Conservation (phyloP, 2,888 invertebrate genomes). For the Ypsolopha scabrella region DNA sequence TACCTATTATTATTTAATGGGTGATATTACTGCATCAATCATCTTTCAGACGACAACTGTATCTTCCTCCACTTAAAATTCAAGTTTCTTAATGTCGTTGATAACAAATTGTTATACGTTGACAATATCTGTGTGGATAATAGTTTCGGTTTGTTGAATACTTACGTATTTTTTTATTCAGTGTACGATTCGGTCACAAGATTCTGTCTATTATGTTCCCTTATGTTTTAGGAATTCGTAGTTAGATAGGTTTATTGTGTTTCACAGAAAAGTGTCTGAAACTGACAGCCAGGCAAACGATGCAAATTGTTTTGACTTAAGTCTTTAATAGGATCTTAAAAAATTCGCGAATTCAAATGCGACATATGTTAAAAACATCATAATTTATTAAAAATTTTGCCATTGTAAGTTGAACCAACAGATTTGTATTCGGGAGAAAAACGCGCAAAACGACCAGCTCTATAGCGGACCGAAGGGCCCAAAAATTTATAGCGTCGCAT, state of each 20-base stretch:
- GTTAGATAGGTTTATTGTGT: too few relatives aligned
- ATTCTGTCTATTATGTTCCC: too few relatives aligned
- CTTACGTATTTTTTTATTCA: neutral
- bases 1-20: constrained; percentile 63
- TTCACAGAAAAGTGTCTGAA: too few relatives aligned
- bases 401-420: neutral
- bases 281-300: too few relatives aligned
- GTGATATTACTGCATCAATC: constrained; percentile 51
- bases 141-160: neutral
- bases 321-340: too few relatives aligned
- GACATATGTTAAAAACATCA: neutral
- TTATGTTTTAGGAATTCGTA: too few relatives aligned
- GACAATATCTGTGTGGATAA: neutral
- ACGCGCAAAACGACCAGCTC: constrained; percentile 1
- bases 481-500: constrained; percentile 58
- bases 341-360: too few relatives aligned
- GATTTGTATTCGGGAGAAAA: neutral
- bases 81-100: constrained; percentile 5
- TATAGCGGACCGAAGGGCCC: constrained; percentile 22
- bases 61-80: constrained; percentile 22
- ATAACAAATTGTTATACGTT: neutral
- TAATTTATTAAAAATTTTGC: neutral
- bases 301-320: too few relatives aligned
- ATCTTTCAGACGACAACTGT: constrained; percentile 53
- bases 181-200: neutral